Evolutionary conservation across 2,888 invertebrate genomes (phyloP).

Genomic region (Xanthia togata): DNA sequence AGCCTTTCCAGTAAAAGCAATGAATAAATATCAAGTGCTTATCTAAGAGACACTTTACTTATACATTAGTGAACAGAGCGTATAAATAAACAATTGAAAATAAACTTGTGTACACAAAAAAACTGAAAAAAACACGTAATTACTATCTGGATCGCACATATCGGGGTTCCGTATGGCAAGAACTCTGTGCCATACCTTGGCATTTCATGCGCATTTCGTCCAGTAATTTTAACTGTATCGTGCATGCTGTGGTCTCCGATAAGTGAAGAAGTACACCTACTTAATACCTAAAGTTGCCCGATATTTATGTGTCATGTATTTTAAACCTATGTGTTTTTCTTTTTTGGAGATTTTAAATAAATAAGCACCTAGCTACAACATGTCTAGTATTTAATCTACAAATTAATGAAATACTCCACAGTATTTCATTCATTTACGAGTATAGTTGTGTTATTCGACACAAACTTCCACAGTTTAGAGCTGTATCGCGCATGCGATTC

Average conservation of each 20-base stretch:
- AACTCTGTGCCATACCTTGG: too few species aligned
- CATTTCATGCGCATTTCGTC: too few species aligned
- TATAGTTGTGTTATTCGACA: not conserved
- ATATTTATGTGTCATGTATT: too few species aligned
- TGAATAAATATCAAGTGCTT: conserved; percentile 14
- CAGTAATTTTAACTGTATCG: too few species aligned
- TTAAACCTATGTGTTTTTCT: too few species aligned
- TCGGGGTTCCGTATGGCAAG: not conserved
- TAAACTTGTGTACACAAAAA: not conserved
- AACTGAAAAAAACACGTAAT: not conserved
- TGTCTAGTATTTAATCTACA: not conserved
- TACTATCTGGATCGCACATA: not conserved
- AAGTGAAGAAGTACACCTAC: too few species aligned
- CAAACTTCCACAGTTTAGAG: conserved; percentile 8
- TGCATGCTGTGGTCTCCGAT: too few species aligned
- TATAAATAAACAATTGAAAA: conserved; percentile 8
- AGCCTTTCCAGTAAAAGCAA: conserved; percentile 11
- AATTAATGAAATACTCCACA: not conserved
- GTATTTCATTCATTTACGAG: too few species aligned
- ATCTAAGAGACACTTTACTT: conserved; percentile 3
- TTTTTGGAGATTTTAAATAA: too few species aligned
- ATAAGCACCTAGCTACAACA: too few species aligned
- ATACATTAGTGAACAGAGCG: conserved; percentile 18
- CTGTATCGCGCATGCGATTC: conserved; percentile 19
- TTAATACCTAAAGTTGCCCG: too few species aligned